Conservation (phyloP, 2,797 vertebrate species). For the Alfaro cultratus region DNA sequence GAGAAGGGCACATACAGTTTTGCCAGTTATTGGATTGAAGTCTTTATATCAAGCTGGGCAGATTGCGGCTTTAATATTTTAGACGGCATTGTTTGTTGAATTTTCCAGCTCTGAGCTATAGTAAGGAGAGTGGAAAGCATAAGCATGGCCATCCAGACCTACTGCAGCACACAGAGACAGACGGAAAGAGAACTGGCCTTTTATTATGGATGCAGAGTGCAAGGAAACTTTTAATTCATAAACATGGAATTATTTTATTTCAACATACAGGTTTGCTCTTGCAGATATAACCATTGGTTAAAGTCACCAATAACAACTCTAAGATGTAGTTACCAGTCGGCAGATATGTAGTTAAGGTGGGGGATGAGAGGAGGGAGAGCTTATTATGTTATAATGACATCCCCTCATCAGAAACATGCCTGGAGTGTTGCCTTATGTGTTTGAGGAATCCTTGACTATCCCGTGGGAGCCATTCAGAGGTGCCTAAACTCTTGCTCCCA, state of each 20-base stretch:
- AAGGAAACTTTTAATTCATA: slow-evolving; percentile 20
- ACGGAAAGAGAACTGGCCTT: slow-evolving; percentile 11
- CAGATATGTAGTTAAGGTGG: slow-evolving; percentile 13
- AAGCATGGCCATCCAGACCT: background rate
- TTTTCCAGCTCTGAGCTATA: slow-evolving; percentile 13
- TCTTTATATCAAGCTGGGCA: slow-evolving; percentile 8
- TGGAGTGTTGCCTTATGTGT: too few species aligned
- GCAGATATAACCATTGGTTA: slow-evolving; percentile 20
- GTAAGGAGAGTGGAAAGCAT: slow-evolving; percentile 13
- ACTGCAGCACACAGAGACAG: background rate
- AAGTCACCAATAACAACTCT: slow-evolving; percentile 22
- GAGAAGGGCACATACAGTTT: background rate
- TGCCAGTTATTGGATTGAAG: slow-evolving; percentile 13
- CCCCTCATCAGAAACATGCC: too few species aligned
- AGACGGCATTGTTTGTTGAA: slow-evolving; percentile 1
- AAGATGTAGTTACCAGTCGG: slow-evolving; percentile 27
- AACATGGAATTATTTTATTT: background rate
- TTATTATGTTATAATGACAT: too few species aligned
- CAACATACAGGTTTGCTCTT: background rate
- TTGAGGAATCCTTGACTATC: too few species aligned
- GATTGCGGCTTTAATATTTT: slow-evolving; percentile 4
- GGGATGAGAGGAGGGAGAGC: too few species aligned
- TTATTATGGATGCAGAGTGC: slow-evolving; percentile 21
- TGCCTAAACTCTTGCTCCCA: too few species aligned
- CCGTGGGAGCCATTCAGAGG: too few species aligned